Evolutionary conservation across 1,140 invertebrate species (phyloP), one percentile per base, ranked within the genome.

Genomic region (Solenopsis invicta): DNA sequence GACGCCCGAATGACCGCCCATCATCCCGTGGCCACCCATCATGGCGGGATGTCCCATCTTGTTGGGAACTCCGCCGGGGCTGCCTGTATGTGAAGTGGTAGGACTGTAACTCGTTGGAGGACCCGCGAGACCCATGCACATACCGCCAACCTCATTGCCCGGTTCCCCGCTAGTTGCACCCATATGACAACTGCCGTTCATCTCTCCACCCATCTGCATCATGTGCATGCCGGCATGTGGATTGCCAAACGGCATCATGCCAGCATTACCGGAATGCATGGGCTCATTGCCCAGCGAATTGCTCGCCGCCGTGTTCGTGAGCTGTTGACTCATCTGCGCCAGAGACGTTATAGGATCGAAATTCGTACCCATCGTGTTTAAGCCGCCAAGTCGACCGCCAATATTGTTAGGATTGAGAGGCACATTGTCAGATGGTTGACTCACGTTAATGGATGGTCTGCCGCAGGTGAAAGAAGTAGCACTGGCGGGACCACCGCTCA

Each of bases 271-370:
- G 4, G 95, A 91, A 77, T 95, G 95, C 92, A 96, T 95, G 4
- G 95, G 92, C 56, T 94, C 94, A 69, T 95, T 96, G 4, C 94
- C 95, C 2, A 96, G 91, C 4, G 96, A 95, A 74, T 96, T 96
- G 89, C 96, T 96, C 12, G 97, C 96, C 52, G 97, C 97, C 56
- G 96, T 97, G 91, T 97, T 98, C 3, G 98, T 98, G 34, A 99
- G 94, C 92, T 98, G 98, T 92, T 99, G 98, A 72, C 98, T 98
- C 98, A 99, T 99, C 94, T 99, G 98, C 34, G 98, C 98, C 91
- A 99, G 96, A 4, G 98, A 99, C 18, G 98, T 98, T 88, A 99
- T 99, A 0, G 98, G 98, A 96, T 99, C 98, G 94, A 99, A 99
- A 91, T 96, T 96, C 16, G 96, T 91, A 91, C 96, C 96, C 91